These are phyloP conservation scores for Astreopora myriophthalma DNA, from an alignment of 64 coral and sea anemone genomes.

Conservation along the genomic window DNA sequence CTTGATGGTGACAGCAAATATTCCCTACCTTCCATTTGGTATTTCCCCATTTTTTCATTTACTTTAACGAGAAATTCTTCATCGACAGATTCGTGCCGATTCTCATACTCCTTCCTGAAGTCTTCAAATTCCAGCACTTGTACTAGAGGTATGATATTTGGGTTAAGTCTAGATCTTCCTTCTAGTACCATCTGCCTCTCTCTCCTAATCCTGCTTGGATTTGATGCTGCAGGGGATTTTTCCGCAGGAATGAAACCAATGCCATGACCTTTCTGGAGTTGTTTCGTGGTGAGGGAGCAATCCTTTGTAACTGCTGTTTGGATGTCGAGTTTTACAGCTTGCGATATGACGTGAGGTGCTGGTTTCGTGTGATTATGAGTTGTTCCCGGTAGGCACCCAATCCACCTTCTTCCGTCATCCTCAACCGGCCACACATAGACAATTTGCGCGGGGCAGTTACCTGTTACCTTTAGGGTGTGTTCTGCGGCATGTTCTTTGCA, in stretches of 20 bases:
- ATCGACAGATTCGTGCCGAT: slow-evolving; percentile 9
- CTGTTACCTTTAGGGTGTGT: background rate
- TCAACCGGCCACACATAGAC: background rate
- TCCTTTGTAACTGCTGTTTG: slow-evolving; percentile 9
- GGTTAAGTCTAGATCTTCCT: background rate
- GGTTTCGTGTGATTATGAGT: background rate
- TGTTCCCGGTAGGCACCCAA: background rate
- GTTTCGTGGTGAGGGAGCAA: slow-evolving; percentile 27
- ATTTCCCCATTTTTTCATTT: slow-evolving; percentile 53
- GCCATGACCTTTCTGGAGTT: slow-evolving; percentile 41
- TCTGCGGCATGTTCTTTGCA: background rate
- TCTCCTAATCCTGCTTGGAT: slow-evolving; percentile 18
- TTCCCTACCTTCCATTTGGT: slow-evolving; percentile 59
- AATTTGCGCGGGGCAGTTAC: background rate
- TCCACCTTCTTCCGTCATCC: background rate
- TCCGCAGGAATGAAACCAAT: slow-evolving; percentile 50
- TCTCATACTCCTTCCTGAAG: slow-evolving; percentile 41
- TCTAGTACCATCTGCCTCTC: slow-evolving; percentile 14
- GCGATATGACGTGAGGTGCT: background rate
- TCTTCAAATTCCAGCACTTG: slow-evolving; percentile 59
- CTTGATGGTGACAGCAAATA: slow-evolving; percentile 44
- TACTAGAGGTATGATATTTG: background rate
- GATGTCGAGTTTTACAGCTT: slow-evolving; percentile 24
- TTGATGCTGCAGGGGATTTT: slow-evolving; percentile 29
- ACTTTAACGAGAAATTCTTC: slow-evolving; percentile 36